Conservation (phyloP, 2,888 invertebrate species). For the Aleiodes alternator region DNA sequence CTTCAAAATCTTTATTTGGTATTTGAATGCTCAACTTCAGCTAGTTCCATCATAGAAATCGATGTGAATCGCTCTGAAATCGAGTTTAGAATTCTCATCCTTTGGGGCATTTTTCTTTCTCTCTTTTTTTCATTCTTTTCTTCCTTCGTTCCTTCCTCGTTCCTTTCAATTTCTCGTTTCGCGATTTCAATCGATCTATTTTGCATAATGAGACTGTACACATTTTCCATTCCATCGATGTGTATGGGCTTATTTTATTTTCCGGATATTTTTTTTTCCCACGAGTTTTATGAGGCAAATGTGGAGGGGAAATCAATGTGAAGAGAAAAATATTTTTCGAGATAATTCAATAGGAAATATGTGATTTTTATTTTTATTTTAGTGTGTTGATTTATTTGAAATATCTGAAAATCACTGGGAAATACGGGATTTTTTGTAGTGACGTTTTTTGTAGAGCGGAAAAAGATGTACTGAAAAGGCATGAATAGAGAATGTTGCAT, state of each 20-base stretch:
- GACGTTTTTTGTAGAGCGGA: too few species aligned
- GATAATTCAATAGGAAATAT: too few species aligned
- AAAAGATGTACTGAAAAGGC: too few species aligned
- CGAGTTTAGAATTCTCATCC: not conserved
- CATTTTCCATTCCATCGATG: slow-evolving; percentile 13
- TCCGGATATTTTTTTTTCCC: not conserved
- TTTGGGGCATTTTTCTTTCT: not conserved
- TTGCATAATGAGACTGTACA: slow-evolving; percentile 29
- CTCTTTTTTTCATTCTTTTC: too few species aligned
- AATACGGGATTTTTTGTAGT: too few species aligned
- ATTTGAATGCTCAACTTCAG: slow-evolving; percentile 45
- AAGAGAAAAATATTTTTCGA: too few species aligned
- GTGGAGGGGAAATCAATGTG: not conserved
- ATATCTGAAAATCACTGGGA: too few species aligned
- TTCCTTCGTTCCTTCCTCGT: slow-evolving; percentile 1
- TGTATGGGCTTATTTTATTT: slow-evolving; percentile 22
- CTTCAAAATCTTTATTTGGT: slow-evolving; percentile 32
- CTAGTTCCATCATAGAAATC: slow-evolving; percentile 7
- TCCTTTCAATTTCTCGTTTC: slow-evolving; percentile 17
- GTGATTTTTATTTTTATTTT: too few species aligned
- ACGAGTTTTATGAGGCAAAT: not conserved
- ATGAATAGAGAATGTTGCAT: too few species aligned
- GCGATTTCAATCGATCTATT: slow-evolving; percentile 23
- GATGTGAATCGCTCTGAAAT: slow-evolving; percentile 5
- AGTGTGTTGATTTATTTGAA: too few species aligned